Percentiles rank a stretch among this genome's conserved stretches.
phyloP scores from a whole-genome alignment of 2,888 invertebrate genomes.

The Patella depressa region DNA sequence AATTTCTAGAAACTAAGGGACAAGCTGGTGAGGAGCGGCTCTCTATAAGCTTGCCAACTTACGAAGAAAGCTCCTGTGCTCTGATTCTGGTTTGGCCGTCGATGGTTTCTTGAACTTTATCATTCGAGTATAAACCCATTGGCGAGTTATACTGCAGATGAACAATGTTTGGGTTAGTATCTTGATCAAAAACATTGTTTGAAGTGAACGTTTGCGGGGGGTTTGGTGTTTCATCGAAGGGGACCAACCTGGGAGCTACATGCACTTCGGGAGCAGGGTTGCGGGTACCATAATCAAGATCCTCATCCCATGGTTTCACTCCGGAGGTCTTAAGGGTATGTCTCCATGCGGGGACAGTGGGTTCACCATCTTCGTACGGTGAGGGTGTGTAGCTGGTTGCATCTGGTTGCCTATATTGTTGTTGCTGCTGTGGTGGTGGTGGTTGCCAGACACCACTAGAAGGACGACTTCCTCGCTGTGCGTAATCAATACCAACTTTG shows the following conservation, averaged over 20 bases:
- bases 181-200: conserved; percentile 5
- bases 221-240: conserved; percentile 26
- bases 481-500: conserved; percentile 5
- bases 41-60: conserved; percentile 34
- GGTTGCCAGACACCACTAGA: conserved; percentile 2
- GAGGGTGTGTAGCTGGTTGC: not conserved
- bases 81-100: conserved; percentile 59
- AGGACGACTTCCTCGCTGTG: not conserved
- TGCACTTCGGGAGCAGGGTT: conserved; percentile 23
- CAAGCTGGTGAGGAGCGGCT: conserved; percentile 1
- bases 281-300: conserved; percentile 29
- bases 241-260: conserved; percentile 36
- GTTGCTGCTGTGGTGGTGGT: not conserved
- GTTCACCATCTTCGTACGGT: conserved; percentile 10
- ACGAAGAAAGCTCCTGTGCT: conserved; percentile 33
- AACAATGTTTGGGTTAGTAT: conserved; percentile 55
- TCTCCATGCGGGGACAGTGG: conserved; percentile 47
- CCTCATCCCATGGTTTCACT: conserved; percentile 44
- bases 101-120: conserved; percentile 64
- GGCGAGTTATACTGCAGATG: conserved; percentile 71
- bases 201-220: conserved; percentile 24
- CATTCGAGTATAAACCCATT: conserved; percentile 66
- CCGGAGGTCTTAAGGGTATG: conserved; percentile 46
- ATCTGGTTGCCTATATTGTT: not conserved
- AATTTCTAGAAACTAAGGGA: too few species aligned